A percentile compares a stretch with the other conserved stretches of the same genome.
phyloP scores from a whole-genome alignment of 1,140 invertebrate genomes.

The Metopolophium dirhodum region DNA sequence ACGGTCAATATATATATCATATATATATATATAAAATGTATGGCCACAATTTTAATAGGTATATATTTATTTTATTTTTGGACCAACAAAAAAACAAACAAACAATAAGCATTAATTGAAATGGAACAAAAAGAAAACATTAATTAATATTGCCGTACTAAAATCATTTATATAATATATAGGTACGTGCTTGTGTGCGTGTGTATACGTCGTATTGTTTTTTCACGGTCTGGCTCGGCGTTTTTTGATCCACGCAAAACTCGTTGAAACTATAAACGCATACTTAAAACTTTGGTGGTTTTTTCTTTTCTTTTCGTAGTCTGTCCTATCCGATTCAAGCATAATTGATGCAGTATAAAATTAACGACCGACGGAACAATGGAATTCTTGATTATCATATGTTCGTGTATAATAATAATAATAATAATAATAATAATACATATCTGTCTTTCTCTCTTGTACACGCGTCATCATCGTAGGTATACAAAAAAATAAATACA shows the following conservation, averaged over 20 bases:
- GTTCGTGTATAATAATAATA: slow-evolving; percentile 18
- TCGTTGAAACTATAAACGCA: slow-evolving; percentile 32
- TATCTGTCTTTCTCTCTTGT: slow-evolving; percentile 22
- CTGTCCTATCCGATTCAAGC: slow-evolving; percentile 5
- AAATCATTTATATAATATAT: slow-evolving; percentile 16
- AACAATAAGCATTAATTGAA: slow-evolving; percentile 38
- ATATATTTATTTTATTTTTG: not conserved
- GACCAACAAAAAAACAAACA: not conserved
- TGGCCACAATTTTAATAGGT: not conserved
- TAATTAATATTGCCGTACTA: slow-evolving; percentile 32
- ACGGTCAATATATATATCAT: not conserved
- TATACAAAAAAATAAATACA: not conserved
- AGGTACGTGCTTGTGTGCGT: not conserved
- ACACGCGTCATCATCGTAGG: not conserved
- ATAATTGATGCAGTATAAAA: slow-evolving; percentile 48
- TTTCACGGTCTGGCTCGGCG: slow-evolving; percentile 33
- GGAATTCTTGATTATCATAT: slow-evolving; percentile 36
- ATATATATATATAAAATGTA: not conserved
- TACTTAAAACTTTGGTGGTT: not conserved
- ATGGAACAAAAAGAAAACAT: slow-evolving; percentile 26
- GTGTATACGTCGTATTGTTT: not conserved
- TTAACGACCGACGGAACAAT: slow-evolving; percentile 41
- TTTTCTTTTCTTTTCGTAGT: not conserved
- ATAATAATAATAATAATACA: slow-evolving; percentile 24
- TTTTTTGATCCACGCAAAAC: slow-evolving; percentile 41